Evolutionary conservation across 30 jellyfish, hydroid and myxozoan species (phyloP), one percentile per base, ranked within the genome.

Genomic region (Euphysa ruthae): DNA sequence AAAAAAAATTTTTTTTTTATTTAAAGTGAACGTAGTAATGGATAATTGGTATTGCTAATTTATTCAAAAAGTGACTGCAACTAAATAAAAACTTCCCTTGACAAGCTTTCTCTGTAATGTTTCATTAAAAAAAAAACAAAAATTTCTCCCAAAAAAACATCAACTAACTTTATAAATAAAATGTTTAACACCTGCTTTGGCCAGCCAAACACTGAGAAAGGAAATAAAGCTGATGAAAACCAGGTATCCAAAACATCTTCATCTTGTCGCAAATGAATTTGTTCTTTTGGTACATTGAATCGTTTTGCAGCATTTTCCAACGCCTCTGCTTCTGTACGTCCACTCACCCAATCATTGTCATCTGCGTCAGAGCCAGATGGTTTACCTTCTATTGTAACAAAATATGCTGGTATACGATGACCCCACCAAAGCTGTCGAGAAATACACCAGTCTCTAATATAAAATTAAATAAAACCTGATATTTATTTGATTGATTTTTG

Each of bases 361-460:
- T 80, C 94, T 26, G 74, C 87, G 56, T 75, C 91, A 22, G 58
- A 21, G 16, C 80, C 80, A 19, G 80, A 68, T 1, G 80, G 20
- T 68, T 50, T 60, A 50, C 77, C 94, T 16, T 72, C 77, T 4
- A 73, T 46, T 2, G 95, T 56, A 38, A 90, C 95, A 69, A 61
- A 76, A 35, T 91, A 91, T 1, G 99, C 99, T 3, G 99, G 99
- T 7, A 91, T 83, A 18, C 99, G 93, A 69, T 91, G 99, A 16
- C 99, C 99, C 99, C 99, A 91, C 99, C 99, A 91, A n/a, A 91
- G 75, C 60, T 91, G 99, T 21, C 99, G 79, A 13, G 99, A 91
- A 1, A 91, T 91, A 56, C 99, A 91, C 99, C 99, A 91, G 34
- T 91, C 99, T 14, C 95, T 84, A 70, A 0, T 23, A 35, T 18